phyloP scores from a whole-genome alignment of 1,140 invertebrate genomes.

The Drosophila ohnishii region DNA sequence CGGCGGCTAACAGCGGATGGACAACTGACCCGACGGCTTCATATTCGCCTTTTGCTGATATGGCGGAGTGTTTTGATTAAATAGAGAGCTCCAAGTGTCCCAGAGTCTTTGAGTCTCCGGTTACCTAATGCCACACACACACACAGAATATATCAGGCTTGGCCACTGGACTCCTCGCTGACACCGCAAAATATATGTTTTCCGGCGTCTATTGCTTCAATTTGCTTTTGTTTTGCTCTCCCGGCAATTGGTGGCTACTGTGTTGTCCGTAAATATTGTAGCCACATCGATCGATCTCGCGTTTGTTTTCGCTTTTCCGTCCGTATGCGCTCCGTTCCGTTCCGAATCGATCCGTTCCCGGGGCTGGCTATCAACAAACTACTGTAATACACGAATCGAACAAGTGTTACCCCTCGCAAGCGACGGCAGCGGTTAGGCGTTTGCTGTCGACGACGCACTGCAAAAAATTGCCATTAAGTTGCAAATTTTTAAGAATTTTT shows the following conservation, averaged over 20 bases:
- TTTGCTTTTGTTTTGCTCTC: constrained; percentile 25
- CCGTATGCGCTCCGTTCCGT: constrained; percentile 13
- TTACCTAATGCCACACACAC: constrained; percentile 66
- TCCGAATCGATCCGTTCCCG: constrained; percentile 51
- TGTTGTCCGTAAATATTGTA: constrained; percentile 52
- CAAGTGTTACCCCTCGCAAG: constrained; percentile 71
- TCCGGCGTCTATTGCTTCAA: constrained; percentile 22
- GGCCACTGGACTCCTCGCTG: constrained; percentile 18
- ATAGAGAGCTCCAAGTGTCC: constrained; percentile 8
- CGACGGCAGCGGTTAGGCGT: constrained; percentile 28
- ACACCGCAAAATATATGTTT: constrained; percentile 23
- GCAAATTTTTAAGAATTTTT: too few relatives aligned
- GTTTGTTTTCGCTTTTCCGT: constrained; percentile 31
- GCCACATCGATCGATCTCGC: constrained; percentile 57
- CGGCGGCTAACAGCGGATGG: constrained; percentile 27
- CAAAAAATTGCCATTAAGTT: neutral
- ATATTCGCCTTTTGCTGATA: constrained; percentile 45
- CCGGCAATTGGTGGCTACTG: constrained; percentile 30
- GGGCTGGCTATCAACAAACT: constrained; percentile 76
- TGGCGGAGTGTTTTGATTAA: constrained; percentile 15
- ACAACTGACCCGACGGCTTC: constrained; percentile 40
- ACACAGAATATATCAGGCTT: constrained; percentile 15
- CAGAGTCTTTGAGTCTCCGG: constrained; percentile 30
- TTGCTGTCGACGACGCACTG: constrained; percentile 14
- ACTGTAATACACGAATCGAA: constrained; percentile 80